These are phyloP conservation scores for Myodes glareolus DNA, from an alignment of 2,113 vertebrate genomes.

Conservation along the genomic window DNA sequence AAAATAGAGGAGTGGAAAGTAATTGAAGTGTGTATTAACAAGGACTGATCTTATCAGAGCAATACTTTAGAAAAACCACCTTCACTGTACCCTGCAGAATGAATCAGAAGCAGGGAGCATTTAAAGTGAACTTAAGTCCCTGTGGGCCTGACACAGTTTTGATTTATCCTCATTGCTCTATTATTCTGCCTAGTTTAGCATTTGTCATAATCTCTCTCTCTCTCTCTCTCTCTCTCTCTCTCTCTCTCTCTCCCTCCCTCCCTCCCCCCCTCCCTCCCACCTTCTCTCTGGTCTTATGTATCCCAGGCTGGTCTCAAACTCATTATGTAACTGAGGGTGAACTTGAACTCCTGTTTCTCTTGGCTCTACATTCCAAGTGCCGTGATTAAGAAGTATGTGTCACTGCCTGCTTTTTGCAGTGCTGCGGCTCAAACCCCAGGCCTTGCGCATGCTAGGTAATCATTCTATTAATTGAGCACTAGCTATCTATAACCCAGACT, in stretches of 20 bases:
- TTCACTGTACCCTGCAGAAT: constrained; percentile 2
- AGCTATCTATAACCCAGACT: neutral
- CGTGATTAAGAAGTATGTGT: neutral
- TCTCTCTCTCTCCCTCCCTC: neutral
- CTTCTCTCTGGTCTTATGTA: neutral
- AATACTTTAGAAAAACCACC: constrained; percentile 48
- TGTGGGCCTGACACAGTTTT: constrained; percentile 6
- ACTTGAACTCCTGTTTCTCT: neutral
- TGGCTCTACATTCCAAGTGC: neutral
- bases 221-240: neutral
- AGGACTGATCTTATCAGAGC: neutral
- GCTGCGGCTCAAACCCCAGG: neutral
- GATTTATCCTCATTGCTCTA: neutral
- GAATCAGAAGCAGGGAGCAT: constrained; percentile 1
- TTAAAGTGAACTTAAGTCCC: neutral
- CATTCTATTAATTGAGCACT: neutral
- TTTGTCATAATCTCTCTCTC: neutral
- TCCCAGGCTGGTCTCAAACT: neutral
- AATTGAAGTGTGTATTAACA: constrained; percentile 36
- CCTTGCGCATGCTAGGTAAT: neutral
- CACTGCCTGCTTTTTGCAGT: neutral
- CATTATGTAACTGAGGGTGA: neutral
- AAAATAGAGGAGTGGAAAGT: neutral
- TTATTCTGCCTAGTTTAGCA: constrained; percentile 27
- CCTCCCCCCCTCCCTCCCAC: neutral